Base-by-base conservation (phyloP, 2,797 vertebrate genomes). In the Salarias fasciatus region DNA sequence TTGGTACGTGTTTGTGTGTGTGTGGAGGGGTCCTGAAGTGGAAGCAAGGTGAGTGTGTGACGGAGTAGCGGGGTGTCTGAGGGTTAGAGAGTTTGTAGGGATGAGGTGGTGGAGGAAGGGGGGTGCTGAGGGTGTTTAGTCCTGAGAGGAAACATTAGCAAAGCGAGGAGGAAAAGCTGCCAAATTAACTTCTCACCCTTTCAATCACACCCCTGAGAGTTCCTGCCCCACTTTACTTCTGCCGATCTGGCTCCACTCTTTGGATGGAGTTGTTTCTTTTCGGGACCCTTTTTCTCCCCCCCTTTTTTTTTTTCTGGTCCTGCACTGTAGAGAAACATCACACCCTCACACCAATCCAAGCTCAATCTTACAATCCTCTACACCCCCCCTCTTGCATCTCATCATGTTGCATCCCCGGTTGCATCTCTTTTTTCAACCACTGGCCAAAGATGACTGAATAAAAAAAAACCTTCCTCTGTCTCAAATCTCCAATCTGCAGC, bases 131-230 rank as follows among this genome's bases (percentile, higher is more conserved):
- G 87, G 88, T 72, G 78, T 85, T 90, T 83, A 83, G 90, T 83
- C 89, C 88, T 84, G 87, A 93, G 92, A 95, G 94, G 95, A 95
- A 95, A 95, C 95, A 94, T 96, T 97, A 96, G 95, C 95, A 96
- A 96, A 96, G 96, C 94, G 93, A 93, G 95, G 94, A 96, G 95
- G 95, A 94, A 93, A 97, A 96, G 93, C 95, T 97, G 97, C 96
- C 97, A 97, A 97, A 99, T 98, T 98, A 99, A 98, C 96, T 97
- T 97, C 95, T 98, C 96, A 96, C 96, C 96, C 95, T 96, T 95
- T 98, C 96, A 97, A 98, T 98, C 97, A 97, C 96, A 96, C 97
- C 96, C 96, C 91, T 93, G 96, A 98, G 96, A 95, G 94, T 97
- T 96, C 94, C 94, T 94, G 93, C 91, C 92, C 86, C 94, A 93